Base-by-base conservation (phyloP, 2,888 invertebrate species). In the Prosapia bicincta region DNA sequence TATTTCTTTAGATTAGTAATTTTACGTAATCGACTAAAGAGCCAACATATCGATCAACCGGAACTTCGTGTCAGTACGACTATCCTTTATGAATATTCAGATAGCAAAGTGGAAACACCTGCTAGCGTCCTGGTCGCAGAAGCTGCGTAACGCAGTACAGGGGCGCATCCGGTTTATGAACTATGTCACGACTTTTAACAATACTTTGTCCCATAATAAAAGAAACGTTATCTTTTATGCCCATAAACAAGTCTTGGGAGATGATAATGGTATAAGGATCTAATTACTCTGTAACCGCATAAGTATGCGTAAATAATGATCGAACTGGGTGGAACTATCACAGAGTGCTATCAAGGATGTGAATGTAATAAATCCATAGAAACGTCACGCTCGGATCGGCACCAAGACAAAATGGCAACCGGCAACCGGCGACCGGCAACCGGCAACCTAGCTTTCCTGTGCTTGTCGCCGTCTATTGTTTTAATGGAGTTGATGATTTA, bases 401-500 rank as follows among this genome's bases (percentile, higher is more conserved):
- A 54, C 20, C 54, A 54, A 54, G 54, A 54, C 54, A 54, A 54
- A 54, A 54, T 54, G 54, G 54, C 54, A 54, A 54, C 54, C 54
- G 20, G 5, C 6, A 30, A 30, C 30, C 30, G 30, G 30, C 30
- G 6, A 5, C 30, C 30, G 30, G 30, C 30, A 5, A 5, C 30
- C 30, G 54, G 54, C 54, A n/a, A 38, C 54, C 54, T 20, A 9
- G 20, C 54, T 54, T 54, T 9, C 54, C 54, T 54, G 54, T 20
- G 54, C 54, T 54, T 20, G 54, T 20, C 54, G 54, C 54, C 54
- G 54, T 54, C 54, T 54, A 54, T 54, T 54, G 54, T 54, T 54
- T 54, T 54, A 54, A 54, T 54, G 20, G 54, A 54, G 54, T 54
- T 20, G 69, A 72, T 76, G 68, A 76, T 76, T 73, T 76, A 76